Evolutionary conservation across 1,140 invertebrate genomes (phyloP), one percentile per base, ranked within the genome.

Genomic region (Drosophila jambulina): DNA sequence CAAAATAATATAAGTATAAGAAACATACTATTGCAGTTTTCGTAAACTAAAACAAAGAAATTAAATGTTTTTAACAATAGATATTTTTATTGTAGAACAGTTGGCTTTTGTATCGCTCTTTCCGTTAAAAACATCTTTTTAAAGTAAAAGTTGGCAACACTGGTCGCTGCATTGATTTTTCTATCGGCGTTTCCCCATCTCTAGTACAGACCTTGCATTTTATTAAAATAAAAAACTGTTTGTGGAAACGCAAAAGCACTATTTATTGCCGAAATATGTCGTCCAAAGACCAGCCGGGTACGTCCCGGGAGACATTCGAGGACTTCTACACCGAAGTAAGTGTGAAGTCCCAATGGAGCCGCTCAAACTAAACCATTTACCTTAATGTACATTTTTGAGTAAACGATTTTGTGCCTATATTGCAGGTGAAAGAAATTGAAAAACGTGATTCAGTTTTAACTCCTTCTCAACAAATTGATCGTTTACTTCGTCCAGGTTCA

Each of bases 391-490:
- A 82, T 32, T 62, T 56, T 56, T 78, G 69, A 88, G 70, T 88
- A 85, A 88, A 90, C 78, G 49, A 75, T 69, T 75, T 81, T 90
- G 49, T 90, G 85, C 83, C 85, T 90, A 87, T 87, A 81, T 92
- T 85, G 80, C 91, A 93, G 92, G 87, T 93, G 75, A 93, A 93
- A 93, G 87, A 93, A 92, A 93, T 93, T 84, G 92, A 93, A 92
- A 93, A 93, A 88, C 87, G 91, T 79, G 92, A 93, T 91, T 93
- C 91, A 75, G 92, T 93, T 60, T 94, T 99, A 75, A 99, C 98
- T 42, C 96, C 98, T 21, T 97, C 97, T 93, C 97, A 99, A 94
- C 98, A 99, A 95, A 98, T 99, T 83, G 97, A 98, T 45, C 95
- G 98, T 88, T 94, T 99, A 69, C 94, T 99, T 27, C 94, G 98